Evolutionary conservation across 2,113 vertebrate species (phyloP), one percentile per base, ranked within the genome.

Genomic region (Holacanthus passer): DNA sequence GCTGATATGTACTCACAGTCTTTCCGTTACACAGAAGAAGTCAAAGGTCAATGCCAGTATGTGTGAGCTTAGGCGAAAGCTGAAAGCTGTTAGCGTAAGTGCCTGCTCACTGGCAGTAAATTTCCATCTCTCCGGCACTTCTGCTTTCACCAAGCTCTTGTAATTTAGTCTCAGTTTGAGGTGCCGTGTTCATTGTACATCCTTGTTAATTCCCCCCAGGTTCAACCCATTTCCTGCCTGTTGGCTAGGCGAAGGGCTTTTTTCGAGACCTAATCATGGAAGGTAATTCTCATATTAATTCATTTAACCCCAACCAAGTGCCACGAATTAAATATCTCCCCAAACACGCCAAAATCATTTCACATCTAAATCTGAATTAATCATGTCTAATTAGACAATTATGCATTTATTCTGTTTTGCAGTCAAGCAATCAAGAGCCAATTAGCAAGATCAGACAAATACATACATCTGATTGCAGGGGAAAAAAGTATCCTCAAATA

Each of bases 231-330:
- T 87, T 88, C 68, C 69, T 84, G 73, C 76, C 77, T 39, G 64
- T 71, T 81, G 77, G 71, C 63, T 48, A 83, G 73, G 77, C 81
- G 76, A 83, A 69, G 65, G 66, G 60, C 22, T 72, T 83, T 58
- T 48, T 52, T 55, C 3, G 5, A 55, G 50, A 67, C 52, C 70
- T 67, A 89, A 86, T 92, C 79, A 80, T n/a, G 43, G 60, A 75
- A 74, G 71, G 48, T 84, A 86, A 88, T 88, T 81, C 48, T 81
- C 48, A 3, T 74, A 73, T 90, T 80, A 87, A 86, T 81, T 89
- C 6, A 89, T 87, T 94, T 88, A 92, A 90, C 90, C 89, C 87
- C 87, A 81, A 92, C 83, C 78, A 81, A 91, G 84, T 86, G 56
- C 24, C 67, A 65, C 60, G 32, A 92, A 93, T 90, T 83, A 88